phyloP scores from a whole-genome alignment of 53 echinoderm and acorn worm species.

The Pentamera pediparva region DNA sequence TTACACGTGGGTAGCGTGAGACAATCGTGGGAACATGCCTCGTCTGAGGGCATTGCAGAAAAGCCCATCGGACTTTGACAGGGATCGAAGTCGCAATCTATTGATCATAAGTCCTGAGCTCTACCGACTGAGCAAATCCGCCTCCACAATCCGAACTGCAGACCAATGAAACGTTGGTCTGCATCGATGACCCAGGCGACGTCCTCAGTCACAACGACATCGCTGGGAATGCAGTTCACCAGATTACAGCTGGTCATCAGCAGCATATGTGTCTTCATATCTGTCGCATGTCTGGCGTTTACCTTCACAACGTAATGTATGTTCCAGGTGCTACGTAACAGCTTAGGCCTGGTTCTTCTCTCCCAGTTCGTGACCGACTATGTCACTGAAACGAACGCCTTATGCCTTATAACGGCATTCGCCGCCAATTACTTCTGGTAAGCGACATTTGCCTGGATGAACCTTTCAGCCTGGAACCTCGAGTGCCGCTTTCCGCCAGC shows the following conservation, averaged over 20 bases:
- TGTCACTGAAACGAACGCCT: slow-evolving; percentile 2
- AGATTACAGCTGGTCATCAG: slow-evolving; percentile 2
- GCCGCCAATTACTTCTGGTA: slow-evolving; percentile 31
- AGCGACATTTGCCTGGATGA: slow-evolving; percentile 39
- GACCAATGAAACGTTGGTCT: not conserved
- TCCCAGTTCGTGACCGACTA: slow-evolving; percentile 33
- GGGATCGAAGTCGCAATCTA: no score
- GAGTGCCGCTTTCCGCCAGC: slow-evolving; percentile 7
- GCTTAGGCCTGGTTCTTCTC: slow-evolving; percentile 29
- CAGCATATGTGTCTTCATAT: slow-evolving; percentile 21
- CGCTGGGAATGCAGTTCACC: not conserved
- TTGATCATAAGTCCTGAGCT: no score
- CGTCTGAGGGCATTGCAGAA: no score
- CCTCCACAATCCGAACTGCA: no score
- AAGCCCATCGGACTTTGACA: no score
- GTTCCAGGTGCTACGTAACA: slow-evolving; percentile 26
- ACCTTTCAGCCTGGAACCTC: slow-evolving; percentile 43
- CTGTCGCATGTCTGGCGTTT: slow-evolving; percentile 21
- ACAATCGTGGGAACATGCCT: no score
- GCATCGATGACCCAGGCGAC: not conserved
- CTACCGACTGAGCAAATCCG: no score
- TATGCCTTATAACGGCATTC: slow-evolving; percentile 19
- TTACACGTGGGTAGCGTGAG: no score
- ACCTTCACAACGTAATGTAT: slow-evolving; percentile 25
- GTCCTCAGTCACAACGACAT: not conserved